Conservation (phyloP, 1,140 invertebrate species). For the Drosophila albomicans region DNA sequence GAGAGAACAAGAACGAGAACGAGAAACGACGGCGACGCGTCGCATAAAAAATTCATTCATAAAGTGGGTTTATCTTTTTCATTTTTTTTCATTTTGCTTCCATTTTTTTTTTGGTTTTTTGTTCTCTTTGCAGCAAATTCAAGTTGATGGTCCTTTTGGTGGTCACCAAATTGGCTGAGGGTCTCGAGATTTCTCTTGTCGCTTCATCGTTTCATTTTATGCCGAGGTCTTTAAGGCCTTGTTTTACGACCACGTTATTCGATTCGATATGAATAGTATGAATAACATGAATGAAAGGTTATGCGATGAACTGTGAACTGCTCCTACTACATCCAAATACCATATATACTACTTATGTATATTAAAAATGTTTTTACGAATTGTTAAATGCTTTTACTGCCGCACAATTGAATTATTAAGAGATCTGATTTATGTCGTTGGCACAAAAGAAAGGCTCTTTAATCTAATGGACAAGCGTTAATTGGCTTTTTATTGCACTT, state of each 20-base stretch:
- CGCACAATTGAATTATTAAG: constrained; percentile 40
- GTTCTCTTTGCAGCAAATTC: constrained; percentile 37
- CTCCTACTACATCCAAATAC: neutral
- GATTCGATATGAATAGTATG: constrained; percentile 3
- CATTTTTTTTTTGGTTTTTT: constrained; percentile 63
- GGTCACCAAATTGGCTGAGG: constrained; percentile 3
- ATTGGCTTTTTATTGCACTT: constrained; percentile 37
- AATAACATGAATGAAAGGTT: neutral
- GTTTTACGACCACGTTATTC: neutral
- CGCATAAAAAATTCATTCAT: constrained; percentile 79
- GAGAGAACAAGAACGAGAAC: neutral
- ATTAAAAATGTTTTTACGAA: neutral
- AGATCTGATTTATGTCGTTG: constrained; percentile 23
- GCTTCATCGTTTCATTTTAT: constrained; percentile 5
- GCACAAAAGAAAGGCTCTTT: constrained; percentile 12
- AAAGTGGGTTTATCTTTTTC: constrained; percentile 72
- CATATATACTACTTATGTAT: neutral
- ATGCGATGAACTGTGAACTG: neutral
- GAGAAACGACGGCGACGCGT: constrained; percentile 25
- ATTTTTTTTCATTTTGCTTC: constrained; percentile 23
- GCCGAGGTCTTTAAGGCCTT: constrained; percentile 9
- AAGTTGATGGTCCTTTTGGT: constrained; percentile 31
- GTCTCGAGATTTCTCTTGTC: neutral
- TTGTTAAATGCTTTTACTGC: constrained; percentile 5
- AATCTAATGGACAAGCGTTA: constrained; percentile 33